A percentile compares a stretch with the other conserved stretches of the same genome.
Conservation (phyloP, 2,888 invertebrate genomes). For the Coelinius sp. region DNA sequence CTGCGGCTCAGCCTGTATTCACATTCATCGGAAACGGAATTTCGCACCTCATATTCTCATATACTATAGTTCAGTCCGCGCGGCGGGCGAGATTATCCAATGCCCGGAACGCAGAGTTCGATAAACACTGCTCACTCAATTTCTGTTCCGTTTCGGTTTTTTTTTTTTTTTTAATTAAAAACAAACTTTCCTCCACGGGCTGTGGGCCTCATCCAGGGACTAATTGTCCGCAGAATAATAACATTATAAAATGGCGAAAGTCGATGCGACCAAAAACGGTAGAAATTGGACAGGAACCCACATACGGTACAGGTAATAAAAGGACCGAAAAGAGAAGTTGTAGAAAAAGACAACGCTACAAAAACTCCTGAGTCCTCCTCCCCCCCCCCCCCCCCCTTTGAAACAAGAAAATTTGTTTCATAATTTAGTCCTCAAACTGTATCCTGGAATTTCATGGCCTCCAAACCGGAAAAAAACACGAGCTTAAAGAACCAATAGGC, state of each 20-base stretch:
- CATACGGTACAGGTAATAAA: constrained; percentile 38
- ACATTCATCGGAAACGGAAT: too few species aligned
- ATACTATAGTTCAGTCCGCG: too few species aligned
- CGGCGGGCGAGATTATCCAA: too few species aligned
- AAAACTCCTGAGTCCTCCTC: constrained; percentile 6
- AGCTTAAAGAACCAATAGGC: background rate
- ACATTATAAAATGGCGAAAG: constrained; percentile 69
- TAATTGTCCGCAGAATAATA: constrained; percentile 65
- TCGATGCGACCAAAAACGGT: constrained; percentile 65
- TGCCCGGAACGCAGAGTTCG: too few species aligned
- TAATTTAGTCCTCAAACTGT: background rate
- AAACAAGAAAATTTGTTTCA: constrained; percentile 7
- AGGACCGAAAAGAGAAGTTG: constrained; percentile 2
- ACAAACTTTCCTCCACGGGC: background rate
- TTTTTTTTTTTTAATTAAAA: background rate
- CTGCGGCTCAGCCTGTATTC: too few species aligned
- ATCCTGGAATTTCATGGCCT: background rate
- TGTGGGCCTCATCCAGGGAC: constrained; percentile 44
- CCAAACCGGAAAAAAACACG: background rate
- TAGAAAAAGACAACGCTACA: constrained; percentile 17
- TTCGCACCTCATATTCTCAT: too few species aligned
- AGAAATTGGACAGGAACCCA: constrained; percentile 58
- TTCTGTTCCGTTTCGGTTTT: background rate
- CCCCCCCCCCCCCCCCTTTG: too few species aligned
- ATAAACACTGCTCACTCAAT: too few species aligned